A percentile compares a stretch with the other conserved stretches of the same genome.
Evolutionary conservation across 2,888 invertebrate species (phyloP).

Genomic region (Miltochrista miniata): DNA sequence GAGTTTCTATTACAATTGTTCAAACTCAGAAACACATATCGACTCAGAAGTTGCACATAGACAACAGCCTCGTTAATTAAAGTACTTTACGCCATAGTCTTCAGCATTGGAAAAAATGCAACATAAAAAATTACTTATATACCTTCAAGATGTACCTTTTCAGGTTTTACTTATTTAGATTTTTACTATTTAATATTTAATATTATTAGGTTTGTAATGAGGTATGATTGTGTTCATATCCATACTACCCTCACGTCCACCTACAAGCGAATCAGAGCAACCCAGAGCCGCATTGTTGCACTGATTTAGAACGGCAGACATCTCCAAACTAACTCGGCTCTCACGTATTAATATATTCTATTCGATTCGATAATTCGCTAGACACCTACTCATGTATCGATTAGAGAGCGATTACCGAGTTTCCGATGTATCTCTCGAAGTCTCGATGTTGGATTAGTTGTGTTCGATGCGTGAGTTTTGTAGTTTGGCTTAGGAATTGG

Average conservation of each 20-base stretch:
- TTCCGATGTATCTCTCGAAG: constrained; percentile 14
- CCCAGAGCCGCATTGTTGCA: constrained; percentile 72
- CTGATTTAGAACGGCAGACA: constrained; percentile 79
- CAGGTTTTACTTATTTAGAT: too few relatives aligned
- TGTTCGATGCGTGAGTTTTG: constrained; percentile 13
- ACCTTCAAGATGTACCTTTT: too few relatives aligned
- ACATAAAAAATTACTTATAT: too few relatives aligned
- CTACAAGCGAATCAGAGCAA: constrained; percentile 73
- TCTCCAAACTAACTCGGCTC: constrained; percentile 58
- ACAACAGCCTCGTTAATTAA: too few relatives aligned
- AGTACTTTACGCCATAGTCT: too few relatives aligned
- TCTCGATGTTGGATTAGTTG: constrained; percentile 15
- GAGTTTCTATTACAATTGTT: too few relatives aligned
- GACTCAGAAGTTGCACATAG: too few relatives aligned
- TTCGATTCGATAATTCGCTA: constrained; percentile 74
- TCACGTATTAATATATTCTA: constrained; percentile 83
- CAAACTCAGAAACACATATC: too few relatives aligned
- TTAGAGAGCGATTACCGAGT: constrained; percentile 49
- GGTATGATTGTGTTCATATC: too few relatives aligned
- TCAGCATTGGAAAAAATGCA: too few relatives aligned
- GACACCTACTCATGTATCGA: constrained; percentile 72
- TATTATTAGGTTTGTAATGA: too few relatives aligned
- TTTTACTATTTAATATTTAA: too few relatives aligned
- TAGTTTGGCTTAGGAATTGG: constrained; percentile 16
- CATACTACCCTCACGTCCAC: constrained; percentile 50